Evolutionary conservation across 2,113 vertebrate genomes (phyloP).

Genomic region (Chitala chitala): DNA sequence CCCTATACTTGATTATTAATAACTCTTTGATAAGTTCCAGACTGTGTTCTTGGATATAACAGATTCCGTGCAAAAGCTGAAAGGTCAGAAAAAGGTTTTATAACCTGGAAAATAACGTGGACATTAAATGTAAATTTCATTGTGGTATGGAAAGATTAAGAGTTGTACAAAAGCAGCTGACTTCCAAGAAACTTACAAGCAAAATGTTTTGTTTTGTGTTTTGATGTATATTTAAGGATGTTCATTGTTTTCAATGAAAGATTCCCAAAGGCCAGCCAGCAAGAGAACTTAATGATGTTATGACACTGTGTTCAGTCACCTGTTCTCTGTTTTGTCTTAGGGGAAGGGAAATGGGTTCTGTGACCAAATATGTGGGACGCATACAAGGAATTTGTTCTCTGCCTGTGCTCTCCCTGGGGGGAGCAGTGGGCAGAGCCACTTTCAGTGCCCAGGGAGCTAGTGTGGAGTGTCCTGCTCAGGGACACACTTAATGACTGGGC

Average conservation of each 20-base stretch:
- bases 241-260: conserved; percentile 2
- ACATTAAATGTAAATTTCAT: background rate
- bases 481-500: too few relatives aligned
- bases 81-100: background rate
- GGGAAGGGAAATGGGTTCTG: too few relatives aligned
- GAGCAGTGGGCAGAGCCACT: too few relatives aligned
- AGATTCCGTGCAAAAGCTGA: background rate
- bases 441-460: too few relatives aligned
- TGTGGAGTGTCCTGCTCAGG: too few relatives aligned
- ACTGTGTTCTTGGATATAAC: background rate
- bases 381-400: too few relatives aligned
- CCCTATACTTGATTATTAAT: background rate
- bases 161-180: too few relatives aligned
- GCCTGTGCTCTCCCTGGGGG: too few relatives aligned
- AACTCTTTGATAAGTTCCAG: background rate
- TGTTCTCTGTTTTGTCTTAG: background rate
- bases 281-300: too few relatives aligned
- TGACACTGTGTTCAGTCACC: background rate
- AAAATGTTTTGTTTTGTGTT: background rate
- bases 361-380: too few relatives aligned
- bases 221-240: background rate
- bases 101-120: conserved; percentile 2
- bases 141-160: background rate
- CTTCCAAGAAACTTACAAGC: too few relatives aligned
- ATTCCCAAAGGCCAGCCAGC: too few relatives aligned